Evolutionary conservation across 2,797 vertebrate species (phyloP).

Genomic region (Danio aesculapii): DNA sequence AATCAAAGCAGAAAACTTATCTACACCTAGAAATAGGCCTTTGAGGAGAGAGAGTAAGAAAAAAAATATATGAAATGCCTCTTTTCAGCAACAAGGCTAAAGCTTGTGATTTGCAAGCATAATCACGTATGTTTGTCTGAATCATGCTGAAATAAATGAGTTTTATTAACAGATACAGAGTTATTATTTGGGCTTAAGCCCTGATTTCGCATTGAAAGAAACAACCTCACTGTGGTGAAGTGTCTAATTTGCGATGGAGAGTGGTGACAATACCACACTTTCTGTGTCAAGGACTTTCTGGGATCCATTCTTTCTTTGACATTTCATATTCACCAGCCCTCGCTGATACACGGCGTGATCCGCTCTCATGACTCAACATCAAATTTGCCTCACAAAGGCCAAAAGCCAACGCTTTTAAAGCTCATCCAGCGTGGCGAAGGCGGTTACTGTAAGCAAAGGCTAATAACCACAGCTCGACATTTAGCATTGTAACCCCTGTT

Average conservation of each 20-base stretch:
- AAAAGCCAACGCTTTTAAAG: slow-evolving; percentile 46
- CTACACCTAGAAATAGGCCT: slow-evolving; percentile 10
- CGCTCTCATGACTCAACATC: slow-evolving; percentile 57
- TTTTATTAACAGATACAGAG: no score
- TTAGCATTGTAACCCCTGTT: slow-evolving; percentile 28
- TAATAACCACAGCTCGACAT: slow-evolving; percentile 41
- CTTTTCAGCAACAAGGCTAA: not conserved
- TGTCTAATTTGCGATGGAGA: slow-evolving; percentile 29
- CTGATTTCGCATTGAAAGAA: not conserved
- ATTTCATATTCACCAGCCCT: slow-evolving; percentile 52
- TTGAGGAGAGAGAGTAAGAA: not conserved
- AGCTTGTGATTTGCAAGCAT: not conserved
- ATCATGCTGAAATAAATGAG: not conserved
- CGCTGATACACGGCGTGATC: slow-evolving; percentile 55
- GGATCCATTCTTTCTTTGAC: slow-evolving; percentile 50
- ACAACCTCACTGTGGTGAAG: slow-evolving; percentile 40
- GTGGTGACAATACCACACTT: slow-evolving; percentile 31
- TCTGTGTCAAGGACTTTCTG: slow-evolving; percentile 37
- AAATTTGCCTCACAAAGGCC: slow-evolving; percentile 53
- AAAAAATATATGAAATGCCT: not conserved
- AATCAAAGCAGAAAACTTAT: not conserved
- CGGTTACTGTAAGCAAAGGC: slow-evolving; percentile 32
- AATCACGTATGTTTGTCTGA: not conserved
- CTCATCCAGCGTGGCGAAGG: not conserved
- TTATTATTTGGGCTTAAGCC: not conserved